Evolutionary conservation across 2,113 vertebrate genomes (phyloP).

Genomic region (Xiphorhynchus elegans): DNA sequence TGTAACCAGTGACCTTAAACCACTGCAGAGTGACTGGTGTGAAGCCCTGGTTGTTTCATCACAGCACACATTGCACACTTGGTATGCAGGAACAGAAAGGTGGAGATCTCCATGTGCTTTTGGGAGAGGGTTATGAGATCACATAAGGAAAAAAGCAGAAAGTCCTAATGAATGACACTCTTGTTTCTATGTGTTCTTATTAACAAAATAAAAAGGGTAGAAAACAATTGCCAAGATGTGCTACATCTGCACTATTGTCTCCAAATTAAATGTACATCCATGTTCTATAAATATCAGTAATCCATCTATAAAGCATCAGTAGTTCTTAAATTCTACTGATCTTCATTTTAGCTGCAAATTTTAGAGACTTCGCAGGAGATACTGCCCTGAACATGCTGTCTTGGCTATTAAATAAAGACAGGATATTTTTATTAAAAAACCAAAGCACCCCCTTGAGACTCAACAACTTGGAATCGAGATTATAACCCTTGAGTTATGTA

Average conservation of each 20-base stretch:
- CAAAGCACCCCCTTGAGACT: neutral
- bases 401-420: constrained; percentile 43
- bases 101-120: neutral
- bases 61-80: fast-evolving
- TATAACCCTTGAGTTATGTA: neutral
- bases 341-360: neutral
- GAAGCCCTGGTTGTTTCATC: neutral
- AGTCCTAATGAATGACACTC: neutral
- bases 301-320: neutral
- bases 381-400: constrained; percentile 12
- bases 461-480: constrained; percentile 9
- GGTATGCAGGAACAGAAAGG: neutral
- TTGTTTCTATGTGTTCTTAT: neutral
- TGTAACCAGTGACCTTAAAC: fast-evolving
- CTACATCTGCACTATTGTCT: neutral
- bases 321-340: neutral
- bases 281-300: neutral
- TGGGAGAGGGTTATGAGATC: neutral
- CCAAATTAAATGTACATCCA: neutral
- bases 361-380: constrained; percentile 32
- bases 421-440: constrained; percentile 18
- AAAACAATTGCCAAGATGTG: neutral
- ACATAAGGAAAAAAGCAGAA: neutral
- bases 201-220: neutral
- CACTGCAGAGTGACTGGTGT: neutral